Conservation (phyloP, 2,797 vertebrate species). For the Lophotriccus pileatus region DNA sequence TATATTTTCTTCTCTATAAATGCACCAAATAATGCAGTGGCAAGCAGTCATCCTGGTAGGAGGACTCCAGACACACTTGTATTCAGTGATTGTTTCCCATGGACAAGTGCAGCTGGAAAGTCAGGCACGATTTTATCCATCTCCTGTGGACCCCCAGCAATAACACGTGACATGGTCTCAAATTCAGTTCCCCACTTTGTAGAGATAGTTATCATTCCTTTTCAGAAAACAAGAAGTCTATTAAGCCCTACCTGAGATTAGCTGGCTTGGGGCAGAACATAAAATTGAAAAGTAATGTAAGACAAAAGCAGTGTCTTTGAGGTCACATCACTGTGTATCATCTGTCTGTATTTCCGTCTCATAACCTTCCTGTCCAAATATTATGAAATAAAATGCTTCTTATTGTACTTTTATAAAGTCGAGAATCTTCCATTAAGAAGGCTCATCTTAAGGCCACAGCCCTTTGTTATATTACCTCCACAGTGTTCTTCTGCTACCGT, state of each 20-base stretch:
- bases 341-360: background rate
- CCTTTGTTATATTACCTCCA: background rate
- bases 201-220: background rate
- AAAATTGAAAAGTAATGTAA: conserved; percentile 17
- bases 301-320: conserved; percentile 16
- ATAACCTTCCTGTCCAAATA: conserved; percentile 38
- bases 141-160: fast-evolving
- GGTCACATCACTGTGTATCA: conserved; percentile 10
- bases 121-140: background rate
- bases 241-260: conserved; percentile 21
- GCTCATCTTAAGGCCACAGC: background rate
- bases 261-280: background rate
- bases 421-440: conserved; percentile 14
- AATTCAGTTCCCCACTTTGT: background rate
- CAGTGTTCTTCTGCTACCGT: background rate
- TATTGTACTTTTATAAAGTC: background rate
- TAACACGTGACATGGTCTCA: background rate
- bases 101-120: background rate
- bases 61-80: background rate
- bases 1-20: background rate
- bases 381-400: conserved; percentile 55
- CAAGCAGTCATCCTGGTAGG: background rate
- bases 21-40: background rate
- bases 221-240: background rate
- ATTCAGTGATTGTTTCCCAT: background rate